Evolutionary conservation across 2,888 invertebrate species (phyloP), one percentile per base, ranked within the genome.

Genomic region (Geophilus truncorum): DNA sequence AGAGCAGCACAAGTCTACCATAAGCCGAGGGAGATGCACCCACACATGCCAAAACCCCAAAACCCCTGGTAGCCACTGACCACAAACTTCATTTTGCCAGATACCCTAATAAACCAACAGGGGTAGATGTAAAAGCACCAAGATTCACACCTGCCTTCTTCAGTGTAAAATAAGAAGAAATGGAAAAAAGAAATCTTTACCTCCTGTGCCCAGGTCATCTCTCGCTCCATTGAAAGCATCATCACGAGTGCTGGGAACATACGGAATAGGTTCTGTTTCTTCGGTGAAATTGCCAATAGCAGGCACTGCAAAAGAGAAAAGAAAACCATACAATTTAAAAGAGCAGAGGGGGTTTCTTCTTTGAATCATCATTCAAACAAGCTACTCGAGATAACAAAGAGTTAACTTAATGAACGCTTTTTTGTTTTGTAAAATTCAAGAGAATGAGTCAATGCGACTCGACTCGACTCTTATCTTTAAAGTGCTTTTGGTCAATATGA

Each of bases 221-320:
- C 25, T 77, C 80, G 21, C 78, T 10, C 81, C 82, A 36, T 62
- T 80, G 75, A 78, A 78, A 45, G 81, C 51, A 77, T 79, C 77
- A 78, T 80, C 78, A 40, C 80, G 12, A 77, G 79, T 28, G 6
- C 81, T 83, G 6, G 85, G 85, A 5, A 86, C 85, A 80, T 88
- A 89, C 25, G 89, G 86, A 0, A 91, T 90, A 77, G 91, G 90
- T 21, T 90, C 88, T 57, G 90, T 89, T 85, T 94, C 94, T 3
- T 90, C 89, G 0, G 92, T 91, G 87, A 93, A 92, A 87, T 94
- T 94, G 10, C 90, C 90, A 82, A 88, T 87, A 23, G 90, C 90
- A 18, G 89, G 86, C 84, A 89, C 90, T 90, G 87, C 9, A 80
- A 40, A 79, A 62, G 28, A 79, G 36, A 77, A 77, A 51, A 51